phyloP scores from a whole-genome alignment of 64 coral and sea anemone genomes.

The Stichodactyla helianthus region DNA sequence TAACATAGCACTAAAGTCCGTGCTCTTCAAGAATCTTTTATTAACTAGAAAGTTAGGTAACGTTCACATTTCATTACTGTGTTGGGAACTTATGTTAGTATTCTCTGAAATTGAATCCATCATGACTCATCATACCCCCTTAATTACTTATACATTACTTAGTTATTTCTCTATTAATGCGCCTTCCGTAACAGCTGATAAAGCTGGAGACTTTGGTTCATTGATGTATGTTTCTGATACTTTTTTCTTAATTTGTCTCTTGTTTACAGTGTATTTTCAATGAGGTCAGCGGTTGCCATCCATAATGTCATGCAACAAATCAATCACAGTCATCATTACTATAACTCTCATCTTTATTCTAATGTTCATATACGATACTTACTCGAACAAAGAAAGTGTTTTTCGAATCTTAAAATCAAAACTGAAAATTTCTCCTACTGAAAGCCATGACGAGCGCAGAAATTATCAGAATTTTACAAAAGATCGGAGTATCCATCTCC shows the following conservation, averaged over 20 bases:
- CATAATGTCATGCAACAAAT: constrained; percentile 1
- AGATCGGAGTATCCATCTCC: background rate
- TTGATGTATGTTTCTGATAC: background rate
- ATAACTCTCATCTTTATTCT: background rate
- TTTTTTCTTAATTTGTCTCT: background rate
- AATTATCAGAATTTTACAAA: background rate
- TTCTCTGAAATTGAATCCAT: too few relatives aligned
- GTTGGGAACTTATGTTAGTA: too few relatives aligned
- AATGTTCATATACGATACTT: background rate
- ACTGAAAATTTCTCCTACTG: background rate
- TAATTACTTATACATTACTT: too few relatives aligned
- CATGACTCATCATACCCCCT: too few relatives aligned
- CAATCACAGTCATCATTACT: background rate
- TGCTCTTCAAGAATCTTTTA: too few relatives aligned
- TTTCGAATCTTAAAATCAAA: background rate
- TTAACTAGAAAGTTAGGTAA: too few relatives aligned
- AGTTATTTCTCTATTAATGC: too few relatives aligned
- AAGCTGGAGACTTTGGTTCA: too few relatives aligned
- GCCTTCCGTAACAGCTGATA: too few relatives aligned
- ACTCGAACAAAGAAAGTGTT: background rate
- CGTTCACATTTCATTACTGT: too few relatives aligned
- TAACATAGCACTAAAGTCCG: too few relatives aligned
- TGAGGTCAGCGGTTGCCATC: background rate
- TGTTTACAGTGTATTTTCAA: background rate
- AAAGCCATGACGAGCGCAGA: background rate